phyloP scores from a whole-genome alignment of 2,113 vertebrate species.

The Cebus imitator region DNA sequence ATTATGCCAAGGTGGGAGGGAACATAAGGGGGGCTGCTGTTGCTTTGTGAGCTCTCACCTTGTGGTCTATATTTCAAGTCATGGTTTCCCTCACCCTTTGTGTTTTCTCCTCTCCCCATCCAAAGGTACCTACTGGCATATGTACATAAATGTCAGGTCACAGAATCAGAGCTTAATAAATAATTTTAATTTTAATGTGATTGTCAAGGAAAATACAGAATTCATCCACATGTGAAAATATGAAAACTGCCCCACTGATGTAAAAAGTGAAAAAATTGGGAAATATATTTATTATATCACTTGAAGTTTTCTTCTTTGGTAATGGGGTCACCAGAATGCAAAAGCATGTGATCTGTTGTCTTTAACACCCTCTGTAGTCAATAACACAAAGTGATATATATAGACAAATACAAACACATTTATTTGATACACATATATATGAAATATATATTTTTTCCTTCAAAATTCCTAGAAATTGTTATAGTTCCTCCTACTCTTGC shows the following conservation, averaged over 20 bases:
- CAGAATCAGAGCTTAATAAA: not conserved
- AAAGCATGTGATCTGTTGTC: not conserved
- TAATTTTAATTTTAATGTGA: not conserved
- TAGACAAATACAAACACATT: not conserved
- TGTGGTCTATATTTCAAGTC: not conserved
- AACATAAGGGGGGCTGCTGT: accelerated
- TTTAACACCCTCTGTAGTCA: not conserved
- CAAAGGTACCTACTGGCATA: not conserved
- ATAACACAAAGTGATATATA: not conserved
- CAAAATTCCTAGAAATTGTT: not conserved
- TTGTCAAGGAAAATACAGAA: not conserved
- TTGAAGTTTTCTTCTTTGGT: not conserved
- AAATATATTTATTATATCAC: not conserved
- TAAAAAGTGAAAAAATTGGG: not conserved
- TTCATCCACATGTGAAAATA: not conserved
- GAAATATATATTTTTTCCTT: not conserved
- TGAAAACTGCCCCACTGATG: not conserved
- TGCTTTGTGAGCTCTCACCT: not conserved
- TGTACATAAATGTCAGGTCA: not conserved
- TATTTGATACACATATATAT: not conserved
- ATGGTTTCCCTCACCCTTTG: not conserved
- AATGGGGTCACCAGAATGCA: not conserved
- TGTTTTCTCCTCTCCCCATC: not conserved
- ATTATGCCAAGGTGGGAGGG: too few relatives aligned
- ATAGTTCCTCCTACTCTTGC: not conserved